Evolutionary conservation across 1,140 invertebrate species (phyloP).

Genomic region (Conus betulinus): DNA sequence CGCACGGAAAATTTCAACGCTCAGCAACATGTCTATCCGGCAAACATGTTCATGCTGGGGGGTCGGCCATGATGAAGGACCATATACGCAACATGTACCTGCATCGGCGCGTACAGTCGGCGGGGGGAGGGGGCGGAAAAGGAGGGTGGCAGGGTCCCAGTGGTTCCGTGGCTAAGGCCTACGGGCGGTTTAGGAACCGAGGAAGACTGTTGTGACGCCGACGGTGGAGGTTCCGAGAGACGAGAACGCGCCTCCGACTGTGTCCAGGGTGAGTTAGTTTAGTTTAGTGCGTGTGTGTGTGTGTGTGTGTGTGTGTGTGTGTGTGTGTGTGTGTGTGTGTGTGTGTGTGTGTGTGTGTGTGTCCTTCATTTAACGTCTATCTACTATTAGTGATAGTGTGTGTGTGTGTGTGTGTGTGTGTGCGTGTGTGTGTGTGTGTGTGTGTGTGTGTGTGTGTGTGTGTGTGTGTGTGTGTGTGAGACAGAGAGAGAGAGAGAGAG

Average conservation of each 20-base stretch:
- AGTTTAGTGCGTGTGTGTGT: neutral
- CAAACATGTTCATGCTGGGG: neutral
- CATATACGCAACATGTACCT: neutral
- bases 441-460: too few relatives aligned
- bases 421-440: neutral
- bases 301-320: neutral
- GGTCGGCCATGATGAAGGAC: neutral
- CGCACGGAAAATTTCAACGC: neutral
- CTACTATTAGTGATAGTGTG: too few relatives aligned
- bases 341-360: neutral
- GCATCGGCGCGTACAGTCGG: neutral
- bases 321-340: neutral
- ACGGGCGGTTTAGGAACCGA: neutral
- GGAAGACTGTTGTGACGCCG: neutral
- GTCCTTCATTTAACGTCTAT: too few relatives aligned
- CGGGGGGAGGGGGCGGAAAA: neutral
- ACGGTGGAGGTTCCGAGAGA: neutral
- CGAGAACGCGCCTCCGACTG: conserved; percentile 20
- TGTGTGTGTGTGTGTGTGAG: too few relatives aligned
- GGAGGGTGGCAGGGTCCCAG: neutral
- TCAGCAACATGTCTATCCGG: neutral
- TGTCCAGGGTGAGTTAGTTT: conserved; percentile 18
- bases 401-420: too few relatives aligned
- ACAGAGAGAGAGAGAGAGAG: too few relatives aligned
- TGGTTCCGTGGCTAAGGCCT: neutral